Conservation (phyloP, 2,797 vertebrate species). For the Lophius americanus region DNA sequence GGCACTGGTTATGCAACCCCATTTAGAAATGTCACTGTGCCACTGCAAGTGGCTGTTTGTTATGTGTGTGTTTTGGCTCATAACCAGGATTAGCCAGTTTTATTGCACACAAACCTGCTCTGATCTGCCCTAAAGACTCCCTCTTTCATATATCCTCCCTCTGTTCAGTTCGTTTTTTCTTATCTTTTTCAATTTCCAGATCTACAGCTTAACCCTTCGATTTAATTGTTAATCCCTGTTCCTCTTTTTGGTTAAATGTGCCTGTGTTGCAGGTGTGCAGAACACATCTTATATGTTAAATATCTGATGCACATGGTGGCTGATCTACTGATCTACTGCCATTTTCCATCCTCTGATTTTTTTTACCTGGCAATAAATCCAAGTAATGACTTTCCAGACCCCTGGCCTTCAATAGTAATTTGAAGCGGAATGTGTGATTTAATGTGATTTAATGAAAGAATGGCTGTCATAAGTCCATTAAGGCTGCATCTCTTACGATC, state of each 20-base stretch:
- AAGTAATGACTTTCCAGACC: slow-evolving; percentile 32
- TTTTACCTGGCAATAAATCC: slow-evolving; percentile 16
- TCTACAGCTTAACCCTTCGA: slow-evolving; percentile 10
- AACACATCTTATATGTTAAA: slow-evolving; percentile 13
- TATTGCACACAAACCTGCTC: slow-evolving; percentile 56
- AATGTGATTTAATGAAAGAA: slow-evolving; percentile 43
- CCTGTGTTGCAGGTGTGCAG: not conserved
- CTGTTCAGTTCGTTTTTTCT: not conserved
- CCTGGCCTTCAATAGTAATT: slow-evolving; percentile 18
- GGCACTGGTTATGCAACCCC: slow-evolving; percentile 77
- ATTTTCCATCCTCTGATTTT: not conserved
- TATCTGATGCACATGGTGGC: slow-evolving; percentile 41
- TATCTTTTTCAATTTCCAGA: slow-evolving; percentile 18
- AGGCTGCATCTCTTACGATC: slow-evolving; percentile 26
- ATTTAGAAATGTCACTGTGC: slow-evolving; percentile 78
- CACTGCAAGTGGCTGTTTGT: slow-evolving; percentile 33
- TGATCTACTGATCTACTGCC: slow-evolving; percentile 11
- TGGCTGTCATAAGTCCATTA: slow-evolving; percentile 25
- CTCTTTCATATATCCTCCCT: slow-evolving; percentile 17
- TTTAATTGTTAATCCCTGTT: slow-evolving; percentile 5
- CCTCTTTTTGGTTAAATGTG: not conserved
- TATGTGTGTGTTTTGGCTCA: slow-evolving; percentile 60
- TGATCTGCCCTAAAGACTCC: slow-evolving; percentile 52
- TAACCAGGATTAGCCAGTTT: slow-evolving; percentile 67
- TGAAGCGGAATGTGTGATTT: slow-evolving; percentile 39